Evolutionary conservation across 1,140 invertebrate species (phyloP), one percentile per base, ranked within the genome.

Genomic region (Pentalonia nigronervosa): DNA sequence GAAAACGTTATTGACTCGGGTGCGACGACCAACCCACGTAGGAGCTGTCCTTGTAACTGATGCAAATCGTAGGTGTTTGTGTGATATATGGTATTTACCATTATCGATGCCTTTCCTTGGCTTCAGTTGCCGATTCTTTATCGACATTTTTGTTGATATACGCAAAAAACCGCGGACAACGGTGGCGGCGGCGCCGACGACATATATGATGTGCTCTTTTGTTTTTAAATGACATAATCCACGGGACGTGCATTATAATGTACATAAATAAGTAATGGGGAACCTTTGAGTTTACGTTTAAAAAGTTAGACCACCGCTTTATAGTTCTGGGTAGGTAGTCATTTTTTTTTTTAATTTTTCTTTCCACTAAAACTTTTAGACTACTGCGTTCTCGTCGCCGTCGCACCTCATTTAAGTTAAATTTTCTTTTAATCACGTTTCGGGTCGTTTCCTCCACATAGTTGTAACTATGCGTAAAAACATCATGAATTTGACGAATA

Each of bases 291-390:
- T 53, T 89, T 36, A 20, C 9, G 34, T 53, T 86, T 20, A 53
- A 89, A 53, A 89, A 50, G 87, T 89, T 89, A 89, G 87, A 48
- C 30, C 7, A 9, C 87, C 48, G 45, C 84, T 87, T 87, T 87
- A 45, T 45, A 45, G 25, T 14, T 47, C 3, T 45, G 30, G 84
- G 41, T 47, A 48, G 25, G 7, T 47, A 48, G 25, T 41, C 4
- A 2, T 41, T 87, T 67, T 67, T 56, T 60, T 60, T 67, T 67
- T 67, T n/a, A 6, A 67, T 67, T 67, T 67, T 67, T 67, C 60
- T 67, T n/a, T 67, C 17, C 60, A 67, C 60, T 67, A 67, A 67
- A n/a, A 67, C 60, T 67, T 67, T 67, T 67, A 67, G 30, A 67
- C 30, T 67, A 67, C 60, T 67, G 60, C 60, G 41, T 86, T 86